Percentiles rank a stretch among this genome's conserved stretches.
Evolutionary conservation across 1,140 invertebrate species (phyloP).

Genomic region (Diprion similis): DNA sequence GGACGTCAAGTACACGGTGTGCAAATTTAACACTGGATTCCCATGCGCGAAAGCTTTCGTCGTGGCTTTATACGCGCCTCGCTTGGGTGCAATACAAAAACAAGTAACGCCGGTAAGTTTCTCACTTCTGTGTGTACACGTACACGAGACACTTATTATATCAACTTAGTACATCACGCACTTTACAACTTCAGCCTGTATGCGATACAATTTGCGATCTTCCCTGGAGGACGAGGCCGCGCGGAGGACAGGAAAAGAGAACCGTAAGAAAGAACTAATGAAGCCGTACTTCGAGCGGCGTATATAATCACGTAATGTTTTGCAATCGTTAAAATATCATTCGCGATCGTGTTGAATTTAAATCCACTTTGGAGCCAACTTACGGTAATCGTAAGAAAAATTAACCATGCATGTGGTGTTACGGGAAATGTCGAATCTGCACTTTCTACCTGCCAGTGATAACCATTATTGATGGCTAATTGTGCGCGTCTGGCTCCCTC

Average conservation of each 20-base stretch:
- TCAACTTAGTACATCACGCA: not conserved
- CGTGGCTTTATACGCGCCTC: not conserved
- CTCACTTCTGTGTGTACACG: not conserved
- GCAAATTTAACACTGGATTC: not conserved
- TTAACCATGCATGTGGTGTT: not conserved
- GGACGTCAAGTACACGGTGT: not conserved
- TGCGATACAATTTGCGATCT: not conserved
- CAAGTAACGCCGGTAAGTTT: not conserved
- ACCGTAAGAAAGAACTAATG: not conserved
- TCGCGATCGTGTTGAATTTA: conserved; percentile 2
- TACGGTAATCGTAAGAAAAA: not conserved
- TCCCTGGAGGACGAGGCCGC: not conserved
- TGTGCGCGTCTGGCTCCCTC: not conserved
- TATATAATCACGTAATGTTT: conserved; percentile 4
- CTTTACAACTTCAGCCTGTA: not conserved
- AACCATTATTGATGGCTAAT: not conserved
- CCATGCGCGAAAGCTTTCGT: no score
- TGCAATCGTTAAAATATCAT: conserved; percentile 8
- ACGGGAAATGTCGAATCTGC: conserved; percentile 1
- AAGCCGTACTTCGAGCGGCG: not conserved
- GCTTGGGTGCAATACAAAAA: not conserved
- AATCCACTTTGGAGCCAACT: not conserved
- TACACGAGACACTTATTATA: not conserved
- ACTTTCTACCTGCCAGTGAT: not conserved
- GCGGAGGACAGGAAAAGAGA: not conserved